A percentile compares a stretch with the other conserved stretches of the same genome.
Conservation (phyloP, 1,140 invertebrate species). For the Ips typographus region DNA sequence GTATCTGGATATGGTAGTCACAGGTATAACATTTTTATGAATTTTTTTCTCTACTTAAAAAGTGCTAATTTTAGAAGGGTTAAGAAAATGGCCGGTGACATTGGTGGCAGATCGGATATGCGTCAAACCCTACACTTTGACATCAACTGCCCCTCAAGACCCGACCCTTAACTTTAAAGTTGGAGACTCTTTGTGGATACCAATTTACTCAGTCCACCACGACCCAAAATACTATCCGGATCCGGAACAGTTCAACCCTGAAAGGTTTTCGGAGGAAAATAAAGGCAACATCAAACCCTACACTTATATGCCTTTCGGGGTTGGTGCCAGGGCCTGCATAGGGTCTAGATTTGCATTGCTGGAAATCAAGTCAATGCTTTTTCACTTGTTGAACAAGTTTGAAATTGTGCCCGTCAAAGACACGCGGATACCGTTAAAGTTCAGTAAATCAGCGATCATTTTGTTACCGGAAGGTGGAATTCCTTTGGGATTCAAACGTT, state of each 20-base stretch:
- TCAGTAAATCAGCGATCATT: conserved; percentile 33
- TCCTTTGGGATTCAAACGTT: conserved; percentile 44
- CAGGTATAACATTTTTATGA: conserved; percentile 33
- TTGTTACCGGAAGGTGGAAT: conserved; percentile 41
- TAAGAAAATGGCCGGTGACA: conserved; percentile 59
- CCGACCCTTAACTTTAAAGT: conserved; percentile 17
- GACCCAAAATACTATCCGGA: conserved; percentile 52
- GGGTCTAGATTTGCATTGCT: conserved; percentile 46
- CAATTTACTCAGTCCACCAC: conserved; percentile 59
- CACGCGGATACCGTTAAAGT: conserved; percentile 42
- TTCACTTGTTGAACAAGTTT: conserved; percentile 43
- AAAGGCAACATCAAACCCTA: conserved; percentile 47
- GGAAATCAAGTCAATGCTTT: conserved; percentile 43
- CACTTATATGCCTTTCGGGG: conserved; percentile 57
- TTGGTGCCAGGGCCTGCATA: conserved; percentile 54
- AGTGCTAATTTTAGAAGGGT: conserved; percentile 54
- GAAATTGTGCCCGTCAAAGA: conserved; percentile 36
- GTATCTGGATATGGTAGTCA: conserved; percentile 47
- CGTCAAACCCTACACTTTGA: conserved; percentile 54
- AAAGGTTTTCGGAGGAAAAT: conserved; percentile 52
- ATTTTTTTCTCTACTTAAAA: neutral
- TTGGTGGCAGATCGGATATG: conserved; percentile 55
- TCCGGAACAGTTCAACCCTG: conserved; percentile 55
- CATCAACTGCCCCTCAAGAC: conserved; percentile 28
- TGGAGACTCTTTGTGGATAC: conserved; percentile 48